phyloP scores from a whole-genome alignment of 2,797 vertebrate species.

The Lagorchestes hirsutus region DNA sequence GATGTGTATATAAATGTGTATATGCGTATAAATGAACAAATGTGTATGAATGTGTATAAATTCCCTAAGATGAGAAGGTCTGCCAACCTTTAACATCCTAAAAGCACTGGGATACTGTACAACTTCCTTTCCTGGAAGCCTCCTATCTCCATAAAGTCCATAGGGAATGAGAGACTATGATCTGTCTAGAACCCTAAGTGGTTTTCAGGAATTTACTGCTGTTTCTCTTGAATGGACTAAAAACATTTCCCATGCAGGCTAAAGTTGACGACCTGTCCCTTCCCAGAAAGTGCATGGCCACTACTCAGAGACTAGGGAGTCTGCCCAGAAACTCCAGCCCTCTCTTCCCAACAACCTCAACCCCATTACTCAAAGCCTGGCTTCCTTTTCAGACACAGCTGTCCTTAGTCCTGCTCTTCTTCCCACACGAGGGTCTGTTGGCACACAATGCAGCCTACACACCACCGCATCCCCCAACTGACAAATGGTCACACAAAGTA shows the following conservation, averaged over 20 bases:
- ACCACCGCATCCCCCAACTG: too few species aligned
- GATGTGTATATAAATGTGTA: background rate
- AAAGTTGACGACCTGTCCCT: background rate
- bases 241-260: background rate
- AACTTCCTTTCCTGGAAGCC: background rate
- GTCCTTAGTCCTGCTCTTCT: too few species aligned
- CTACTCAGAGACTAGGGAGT: background rate
- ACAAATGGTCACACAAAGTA: too few species aligned
- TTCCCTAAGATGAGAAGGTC: background rate
- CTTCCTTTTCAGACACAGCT: too few species aligned
- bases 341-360: background rate
- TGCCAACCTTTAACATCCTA: background rate
- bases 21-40: too few species aligned
- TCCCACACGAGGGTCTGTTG: too few species aligned
- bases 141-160: background rate
- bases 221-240: background rate
- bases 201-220: background rate
- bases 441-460: too few species aligned
- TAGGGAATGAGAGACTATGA: background rate
- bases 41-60: background rate
- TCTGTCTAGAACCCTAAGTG: background rate
- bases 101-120: background rate
- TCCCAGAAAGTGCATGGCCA: background rate
- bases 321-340: background rate
- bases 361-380: too few species aligned